A percentile compares a stretch with the other conserved stretches of the same genome.
phyloP scores from a whole-genome alignment of 2,797 vertebrate genomes.

The Cheirogaleus major region DNA sequence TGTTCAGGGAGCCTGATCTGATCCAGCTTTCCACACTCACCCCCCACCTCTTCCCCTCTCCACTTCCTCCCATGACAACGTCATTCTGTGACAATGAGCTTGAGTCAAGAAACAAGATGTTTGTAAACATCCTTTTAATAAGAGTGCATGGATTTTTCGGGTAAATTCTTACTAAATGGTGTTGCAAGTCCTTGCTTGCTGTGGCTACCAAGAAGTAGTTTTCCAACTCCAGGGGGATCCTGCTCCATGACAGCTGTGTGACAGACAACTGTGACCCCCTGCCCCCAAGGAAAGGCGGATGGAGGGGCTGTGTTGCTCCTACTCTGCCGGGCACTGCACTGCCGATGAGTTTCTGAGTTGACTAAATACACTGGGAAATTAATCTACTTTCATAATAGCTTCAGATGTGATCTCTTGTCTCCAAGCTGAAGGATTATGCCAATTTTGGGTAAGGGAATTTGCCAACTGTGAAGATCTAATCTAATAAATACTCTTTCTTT shows the following conservation, averaged over 20 bases:
- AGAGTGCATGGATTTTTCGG: not conserved
- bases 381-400: not conserved
- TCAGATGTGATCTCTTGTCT: not conserved
- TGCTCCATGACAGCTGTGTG: accelerated
- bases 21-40: not conserved
- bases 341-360: not conserved
- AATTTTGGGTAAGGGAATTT: not conserved
- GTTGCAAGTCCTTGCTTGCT: not conserved
- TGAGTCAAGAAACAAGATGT: slow-evolving; percentile 36
- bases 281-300: not conserved
- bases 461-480: not conserved
- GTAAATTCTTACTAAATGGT: slow-evolving; percentile 10
- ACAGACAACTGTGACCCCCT: not conserved
- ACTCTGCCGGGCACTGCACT: accelerated
- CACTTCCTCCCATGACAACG: not conserved
- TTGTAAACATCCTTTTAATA: slow-evolving; percentile 48
- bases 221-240: not conserved
- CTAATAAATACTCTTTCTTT: not conserved
- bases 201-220: not conserved
- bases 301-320: not conserved
- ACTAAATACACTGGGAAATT: not conserved
- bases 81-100: not conserved
- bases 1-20: not conserved
- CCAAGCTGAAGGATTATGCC: not conserved
- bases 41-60: not conserved